phyloP scores from a whole-genome alignment of 1,140 invertebrate species.

The Bombus haemorrhoidalis region DNA sequence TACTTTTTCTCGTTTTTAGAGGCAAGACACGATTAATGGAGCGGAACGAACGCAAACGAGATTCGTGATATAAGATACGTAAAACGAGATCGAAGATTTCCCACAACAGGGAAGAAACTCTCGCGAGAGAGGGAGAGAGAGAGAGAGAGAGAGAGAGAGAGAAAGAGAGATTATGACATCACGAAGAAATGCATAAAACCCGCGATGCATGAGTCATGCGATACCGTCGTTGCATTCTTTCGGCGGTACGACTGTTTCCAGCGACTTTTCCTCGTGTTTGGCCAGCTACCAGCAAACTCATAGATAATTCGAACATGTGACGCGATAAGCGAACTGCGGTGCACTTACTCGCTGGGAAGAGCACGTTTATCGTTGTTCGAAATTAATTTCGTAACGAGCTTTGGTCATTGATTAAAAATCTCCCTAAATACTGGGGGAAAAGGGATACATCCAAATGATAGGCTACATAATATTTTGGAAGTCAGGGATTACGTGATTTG shows the following conservation, averaged over 20 bases:
- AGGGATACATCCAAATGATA: no score
- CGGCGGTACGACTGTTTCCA: constrained; percentile 2
- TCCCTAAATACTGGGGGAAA: background rate
- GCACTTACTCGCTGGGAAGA: background rate
- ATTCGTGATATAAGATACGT: background rate
- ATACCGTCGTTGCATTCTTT: constrained; percentile 50
- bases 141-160: constrained; percentile 4
- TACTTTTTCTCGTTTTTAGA: background rate
- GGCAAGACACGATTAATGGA: background rate
- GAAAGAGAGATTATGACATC: constrained; percentile 63
- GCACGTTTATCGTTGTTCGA: background rate
- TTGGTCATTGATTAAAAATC: constrained; percentile 17
- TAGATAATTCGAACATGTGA: constrained; percentile 19
- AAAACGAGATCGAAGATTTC: constrained; percentile 3
- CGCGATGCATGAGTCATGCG: constrained; percentile 59
- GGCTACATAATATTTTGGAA: background rate
- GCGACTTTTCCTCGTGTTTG: constrained; percentile 10
- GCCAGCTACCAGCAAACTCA: background rate
- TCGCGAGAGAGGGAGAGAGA: background rate
- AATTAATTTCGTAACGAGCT: constrained; percentile 32
- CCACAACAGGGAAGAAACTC: background rate
- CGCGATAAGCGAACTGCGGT: constrained; percentile 2
- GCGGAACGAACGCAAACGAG: background rate
- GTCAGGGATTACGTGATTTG: background rate
- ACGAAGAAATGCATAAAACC: constrained; percentile 56